These are phyloP conservation scores for Caenorhabditis sinica DNA, from an alignment of 2,888 invertebrate species.

Conservation along the genomic window DNA sequence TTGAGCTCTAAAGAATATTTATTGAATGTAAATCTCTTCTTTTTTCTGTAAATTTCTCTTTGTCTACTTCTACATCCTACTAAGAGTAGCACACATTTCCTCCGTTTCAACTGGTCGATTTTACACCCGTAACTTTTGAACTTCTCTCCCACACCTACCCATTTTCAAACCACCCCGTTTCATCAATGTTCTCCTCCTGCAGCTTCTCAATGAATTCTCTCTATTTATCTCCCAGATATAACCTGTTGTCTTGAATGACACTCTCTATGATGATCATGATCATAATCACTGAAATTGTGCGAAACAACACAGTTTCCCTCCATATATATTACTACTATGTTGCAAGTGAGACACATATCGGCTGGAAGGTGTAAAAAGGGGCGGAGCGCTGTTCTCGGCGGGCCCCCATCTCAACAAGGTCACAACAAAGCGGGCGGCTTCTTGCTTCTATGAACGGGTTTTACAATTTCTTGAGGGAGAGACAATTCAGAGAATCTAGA, in stretches of 20 bases:
- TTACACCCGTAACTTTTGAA: not conserved
- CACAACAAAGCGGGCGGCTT: constrained; percentile 11
- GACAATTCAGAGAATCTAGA: not conserved
- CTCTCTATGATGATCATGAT: constrained; percentile 11
- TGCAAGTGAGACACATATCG: constrained; percentile 8
- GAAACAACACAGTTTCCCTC: constrained; percentile 26
- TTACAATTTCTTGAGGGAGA: not conserved
- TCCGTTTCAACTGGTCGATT: constrained; percentile 41
- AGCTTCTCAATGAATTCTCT: constrained; percentile 5
- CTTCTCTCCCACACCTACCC: not conserved
- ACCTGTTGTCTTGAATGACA: constrained; percentile 1
- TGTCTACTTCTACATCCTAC: not conserved
- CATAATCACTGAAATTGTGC: constrained; percentile 51
- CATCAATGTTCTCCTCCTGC: not conserved
- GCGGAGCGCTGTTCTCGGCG: constrained; percentile 31
- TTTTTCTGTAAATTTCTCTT: constrained; percentile 26
- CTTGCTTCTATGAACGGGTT: constrained; percentile 27
- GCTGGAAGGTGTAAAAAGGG: constrained; percentile 5
- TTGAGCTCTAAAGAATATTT: constrained; percentile 7
- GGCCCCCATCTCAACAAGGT: constrained; percentile 14
- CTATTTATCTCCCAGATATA: not conserved
- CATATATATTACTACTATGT: constrained; percentile 11
- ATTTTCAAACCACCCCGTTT: not conserved
- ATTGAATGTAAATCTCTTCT: constrained; percentile 40
- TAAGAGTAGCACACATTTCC: constrained; percentile 44